Evolutionary conservation across 2,888 invertebrate species (phyloP).

Genomic region (Asteroscopus sphinx): DNA sequence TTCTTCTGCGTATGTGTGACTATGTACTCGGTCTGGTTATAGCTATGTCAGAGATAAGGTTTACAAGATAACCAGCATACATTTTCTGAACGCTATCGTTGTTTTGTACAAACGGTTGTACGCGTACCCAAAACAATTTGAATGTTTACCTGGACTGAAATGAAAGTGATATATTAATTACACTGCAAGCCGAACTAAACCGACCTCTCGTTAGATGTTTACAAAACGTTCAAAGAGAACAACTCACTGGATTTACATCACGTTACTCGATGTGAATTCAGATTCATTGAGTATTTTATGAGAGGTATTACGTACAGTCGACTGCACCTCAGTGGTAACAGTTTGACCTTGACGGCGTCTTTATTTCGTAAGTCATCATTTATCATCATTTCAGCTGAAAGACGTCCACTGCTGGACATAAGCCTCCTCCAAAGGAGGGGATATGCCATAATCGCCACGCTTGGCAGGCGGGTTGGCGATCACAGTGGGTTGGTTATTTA

Average conservation of each 20-base stretch:
- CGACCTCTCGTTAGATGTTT: constrained; percentile 46
- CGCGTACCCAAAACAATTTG: constrained; percentile 25
- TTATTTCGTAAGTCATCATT: too few relatives aligned
- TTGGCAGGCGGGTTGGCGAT: too few relatives aligned
- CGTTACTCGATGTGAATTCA: constrained; percentile 57
- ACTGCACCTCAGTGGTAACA: too few relatives aligned
- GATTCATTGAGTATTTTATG: constrained; percentile 62
- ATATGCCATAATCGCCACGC: too few relatives aligned
- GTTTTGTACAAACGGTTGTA: constrained; percentile 31
- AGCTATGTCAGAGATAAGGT: constrained; percentile 49
- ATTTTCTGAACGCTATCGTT: constrained; percentile 34
- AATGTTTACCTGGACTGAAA: constrained; percentile 29
- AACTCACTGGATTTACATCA: constrained; percentile 63
- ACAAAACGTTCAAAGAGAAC: constrained; percentile 65
- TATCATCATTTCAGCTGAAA: too few relatives aligned
- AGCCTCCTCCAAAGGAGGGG: too few relatives aligned
- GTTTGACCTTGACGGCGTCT: too few relatives aligned
- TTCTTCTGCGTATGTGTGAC: constrained; percentile 24
- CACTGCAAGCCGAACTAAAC: constrained; percentile 13
- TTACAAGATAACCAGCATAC: constrained; percentile 41
- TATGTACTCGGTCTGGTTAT: constrained; percentile 31
- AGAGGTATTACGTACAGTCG: constrained; percentile 53
- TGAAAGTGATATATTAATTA: constrained; percentile 16
- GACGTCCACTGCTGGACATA: too few relatives aligned
- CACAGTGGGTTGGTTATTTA: too few relatives aligned